Conservation (phyloP, 2,113 vertebrate species). For the Rousettus leschenaultii region DNA sequence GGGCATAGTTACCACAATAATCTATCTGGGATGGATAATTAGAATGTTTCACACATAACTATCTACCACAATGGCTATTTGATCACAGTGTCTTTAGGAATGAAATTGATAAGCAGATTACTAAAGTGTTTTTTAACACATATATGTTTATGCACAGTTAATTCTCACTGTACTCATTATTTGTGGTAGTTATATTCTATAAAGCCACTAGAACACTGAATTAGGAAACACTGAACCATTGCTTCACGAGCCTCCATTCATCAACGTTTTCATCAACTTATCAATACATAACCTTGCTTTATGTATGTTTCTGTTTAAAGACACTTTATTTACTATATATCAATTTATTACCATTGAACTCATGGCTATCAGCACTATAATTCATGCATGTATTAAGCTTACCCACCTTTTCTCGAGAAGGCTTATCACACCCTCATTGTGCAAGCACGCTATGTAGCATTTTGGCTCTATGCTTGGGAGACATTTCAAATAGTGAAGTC, state of each 20-base stretch:
- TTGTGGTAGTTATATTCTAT: background rate
- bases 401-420: background rate
- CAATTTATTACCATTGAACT: background rate
- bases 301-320: too few relatives aligned
- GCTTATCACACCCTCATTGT: background rate
- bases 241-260: background rate
- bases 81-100: background rate
- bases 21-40: background rate
- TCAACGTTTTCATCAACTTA: too few relatives aligned
- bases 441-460: background rate
- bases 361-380: background rate
- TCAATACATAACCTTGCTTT: too few relatives aligned
- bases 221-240: background rate
- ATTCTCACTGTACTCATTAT: background rate
- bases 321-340: background rate
- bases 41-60: background rate
- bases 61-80: background rate
- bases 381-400: background rate
- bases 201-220: background rate
- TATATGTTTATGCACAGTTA: background rate
- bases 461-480: background rate
- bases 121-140: background rate
- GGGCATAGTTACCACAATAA: background rate
- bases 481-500: background rate
- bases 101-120: background rate